A percentile compares a stretch with the other conserved stretches of the same genome.
Conservation (phyloP, 2,888 invertebrate genomes). For the Mylabris sibirica region DNA sequence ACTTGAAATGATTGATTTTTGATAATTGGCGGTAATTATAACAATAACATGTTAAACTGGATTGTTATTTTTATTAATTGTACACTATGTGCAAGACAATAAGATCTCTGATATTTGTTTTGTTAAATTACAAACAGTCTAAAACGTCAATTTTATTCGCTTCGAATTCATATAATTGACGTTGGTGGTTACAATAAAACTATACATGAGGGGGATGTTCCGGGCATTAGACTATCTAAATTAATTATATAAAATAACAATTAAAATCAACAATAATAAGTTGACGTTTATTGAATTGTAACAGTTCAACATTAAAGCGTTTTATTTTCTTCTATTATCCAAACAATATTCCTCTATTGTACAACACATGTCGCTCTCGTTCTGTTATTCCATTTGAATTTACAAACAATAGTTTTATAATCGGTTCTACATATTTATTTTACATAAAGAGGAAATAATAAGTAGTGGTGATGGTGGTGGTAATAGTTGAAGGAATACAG, state of each 20-base stretch:
- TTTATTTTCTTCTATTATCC: conserved; percentile 7
- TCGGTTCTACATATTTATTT: background rate
- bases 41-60: background rate
- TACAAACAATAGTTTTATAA: background rate
- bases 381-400: background rate
- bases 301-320: conserved; percentile 44
- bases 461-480: no score
- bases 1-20: background rate
- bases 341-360: background rate
- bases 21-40: background rate
- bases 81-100: conserved; percentile 50
- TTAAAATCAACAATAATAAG: conserved; percentile 50
- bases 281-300: conserved; percentile 37
- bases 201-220: conserved; percentile 29
- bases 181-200: conserved; percentile 47
- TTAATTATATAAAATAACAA: conserved; percentile 47
- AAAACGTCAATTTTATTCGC: conserved; percentile 39
- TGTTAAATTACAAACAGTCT: conserved; percentile 44
- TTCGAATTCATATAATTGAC: conserved; percentile 43
- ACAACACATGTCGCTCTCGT: conserved; percentile 3
- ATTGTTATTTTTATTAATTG: conserved; percentile 47
- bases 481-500: background rate
- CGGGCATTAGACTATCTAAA: conserved; percentile 39
- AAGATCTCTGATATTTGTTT: conserved; percentile 44
- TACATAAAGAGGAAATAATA: background rate